Percentiles rank a stretch among this genome's conserved stretches.
These are phyloP conservation scores for Leistus spinibarbis DNA, from an alignment of 2,888 invertebrate genomes.

Conservation along the genomic window DNA sequence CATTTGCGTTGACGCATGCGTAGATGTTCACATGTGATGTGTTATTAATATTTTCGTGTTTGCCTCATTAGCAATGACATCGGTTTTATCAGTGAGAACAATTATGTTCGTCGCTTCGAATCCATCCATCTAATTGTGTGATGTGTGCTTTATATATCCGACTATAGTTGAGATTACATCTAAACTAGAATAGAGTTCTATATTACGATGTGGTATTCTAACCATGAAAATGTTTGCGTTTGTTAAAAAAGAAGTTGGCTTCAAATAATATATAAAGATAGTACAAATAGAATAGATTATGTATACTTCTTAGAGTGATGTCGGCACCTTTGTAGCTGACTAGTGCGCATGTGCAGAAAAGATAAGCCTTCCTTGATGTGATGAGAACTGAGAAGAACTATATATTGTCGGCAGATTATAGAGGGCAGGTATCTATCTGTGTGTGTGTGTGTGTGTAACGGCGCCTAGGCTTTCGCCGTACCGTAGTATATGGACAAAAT, in stretches of 20 bases:
- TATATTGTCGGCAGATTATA: constrained; percentile 37
- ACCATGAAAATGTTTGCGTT: no score
- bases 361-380: constrained; percentile 23
- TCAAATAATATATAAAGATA: background rate
- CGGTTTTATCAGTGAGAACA: constrained; percentile 26
- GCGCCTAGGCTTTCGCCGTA: background rate
- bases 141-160: background rate
- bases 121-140: background rate
- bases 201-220: constrained; percentile 11
- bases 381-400: constrained; percentile 24
- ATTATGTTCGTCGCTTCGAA: constrained; percentile 14
- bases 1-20: background rate
- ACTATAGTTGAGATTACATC: background rate
- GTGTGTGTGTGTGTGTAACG: background rate
- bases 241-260: no score
- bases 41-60: constrained; percentile 34
- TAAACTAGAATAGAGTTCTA: no score
- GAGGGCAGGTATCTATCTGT: constrained; percentile 11
- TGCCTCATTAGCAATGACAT: constrained; percentile 34
- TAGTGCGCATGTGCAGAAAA: constrained; percentile 11
- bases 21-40: constrained; percentile 2
- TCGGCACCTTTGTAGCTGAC: constrained; percentile 22
- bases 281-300: constrained; percentile 13
- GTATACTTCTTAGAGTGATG: constrained; percentile 12
- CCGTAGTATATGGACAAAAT: background rate